phyloP scores from a whole-genome alignment of 2,888 invertebrate species.

The Tipula vernalis region DNA sequence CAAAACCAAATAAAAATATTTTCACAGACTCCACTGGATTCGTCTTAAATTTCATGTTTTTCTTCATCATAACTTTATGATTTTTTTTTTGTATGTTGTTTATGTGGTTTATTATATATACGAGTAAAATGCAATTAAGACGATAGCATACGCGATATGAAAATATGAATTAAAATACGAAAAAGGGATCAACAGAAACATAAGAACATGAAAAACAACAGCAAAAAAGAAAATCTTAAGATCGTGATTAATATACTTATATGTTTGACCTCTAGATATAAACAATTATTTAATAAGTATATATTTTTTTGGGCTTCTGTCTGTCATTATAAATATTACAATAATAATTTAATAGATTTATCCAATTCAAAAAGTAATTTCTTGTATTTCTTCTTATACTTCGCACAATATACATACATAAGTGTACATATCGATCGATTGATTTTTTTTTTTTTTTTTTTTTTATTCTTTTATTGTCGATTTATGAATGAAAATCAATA shows the following conservation, averaged over 20 bases:
- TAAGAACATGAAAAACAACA: not conserved
- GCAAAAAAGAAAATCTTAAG: not conserved
- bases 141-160: not conserved
- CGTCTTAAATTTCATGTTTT: not conserved
- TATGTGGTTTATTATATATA: not conserved
- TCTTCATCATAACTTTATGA: not conserved
- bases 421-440: not conserved
- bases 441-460: not conserved
- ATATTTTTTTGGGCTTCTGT: not conserved
- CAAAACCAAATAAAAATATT: not conserved
- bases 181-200: not conserved
- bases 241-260: not conserved
- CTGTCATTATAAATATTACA: not conserved
- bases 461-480: not conserved
- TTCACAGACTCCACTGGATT: slow-evolving; percentile 4
- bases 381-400: not conserved
- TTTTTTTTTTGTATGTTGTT: not conserved
- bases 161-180: not conserved
- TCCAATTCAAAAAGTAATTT: not conserved
- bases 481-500: not conserved
- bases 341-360: not conserved
- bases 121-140: not conserved
- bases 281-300: not conserved
- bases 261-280: not conserved
- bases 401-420: not conserved